phyloP scores from a whole-genome alignment of 2,888 invertebrate genomes.

The Lordiphosa fenestrarum region DNA sequence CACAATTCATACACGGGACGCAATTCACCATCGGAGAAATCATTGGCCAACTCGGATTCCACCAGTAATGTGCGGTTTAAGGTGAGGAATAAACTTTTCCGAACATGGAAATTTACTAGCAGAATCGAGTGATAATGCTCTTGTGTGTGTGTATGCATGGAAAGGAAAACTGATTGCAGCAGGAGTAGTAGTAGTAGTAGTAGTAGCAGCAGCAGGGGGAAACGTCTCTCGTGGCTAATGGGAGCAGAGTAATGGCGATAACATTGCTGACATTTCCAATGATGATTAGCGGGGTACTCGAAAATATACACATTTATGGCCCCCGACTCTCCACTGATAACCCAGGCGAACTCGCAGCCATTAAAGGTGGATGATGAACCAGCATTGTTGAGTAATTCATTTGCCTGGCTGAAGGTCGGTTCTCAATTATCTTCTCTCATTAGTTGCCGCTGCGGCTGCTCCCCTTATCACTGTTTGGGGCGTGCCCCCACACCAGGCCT shows the following conservation, averaged over 20 bases:
- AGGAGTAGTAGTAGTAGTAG: not conserved
- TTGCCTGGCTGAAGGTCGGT: constrained; percentile 61
- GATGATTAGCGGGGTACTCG: constrained; percentile 30
- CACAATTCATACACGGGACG: constrained; percentile 50
- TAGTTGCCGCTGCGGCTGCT: constrained; percentile 6
- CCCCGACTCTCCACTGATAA: constrained; percentile 42
- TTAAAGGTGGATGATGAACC: constrained; percentile 30
- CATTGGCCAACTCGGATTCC: constrained; percentile 78
- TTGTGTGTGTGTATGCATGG: constrained; percentile 7
- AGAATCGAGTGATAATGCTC: constrained; percentile 38
- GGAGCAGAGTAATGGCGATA: constrained; percentile 51
- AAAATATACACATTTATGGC: constrained; percentile 21
- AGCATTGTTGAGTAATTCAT: constrained; percentile 63
- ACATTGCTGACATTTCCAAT: constrained; percentile 48
- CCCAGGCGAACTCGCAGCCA: constrained; percentile 20
- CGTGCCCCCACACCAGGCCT: constrained; percentile 11
- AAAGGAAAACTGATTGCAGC: constrained; percentile 49
- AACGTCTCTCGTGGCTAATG: constrained; percentile 34
- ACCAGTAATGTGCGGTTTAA: constrained; percentile 79
- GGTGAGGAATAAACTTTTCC: constrained; percentile 63
- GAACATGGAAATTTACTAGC: constrained; percentile 69
- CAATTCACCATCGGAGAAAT: constrained; percentile 79
- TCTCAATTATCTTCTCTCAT: constrained; percentile 45
- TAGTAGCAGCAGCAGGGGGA: constrained; percentile 2
- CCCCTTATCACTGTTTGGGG: constrained; percentile 30